Evolutionary conservation across 2,113 vertebrate species (phyloP), one percentile per base, ranked within the genome.

Genomic region (Periophthalmus modestus): DNA sequence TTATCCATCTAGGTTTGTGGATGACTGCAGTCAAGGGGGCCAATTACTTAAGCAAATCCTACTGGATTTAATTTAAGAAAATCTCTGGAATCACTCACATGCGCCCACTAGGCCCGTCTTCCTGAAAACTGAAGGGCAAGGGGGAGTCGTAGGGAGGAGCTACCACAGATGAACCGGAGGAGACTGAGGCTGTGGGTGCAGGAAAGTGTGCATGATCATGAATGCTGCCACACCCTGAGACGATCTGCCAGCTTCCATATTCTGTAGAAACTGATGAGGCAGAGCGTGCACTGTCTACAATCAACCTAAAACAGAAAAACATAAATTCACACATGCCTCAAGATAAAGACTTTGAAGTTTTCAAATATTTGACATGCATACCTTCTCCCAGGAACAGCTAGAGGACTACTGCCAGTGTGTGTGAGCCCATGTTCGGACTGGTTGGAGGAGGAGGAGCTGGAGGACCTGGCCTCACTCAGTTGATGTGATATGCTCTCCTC

Each of bases 201-300:
- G 91, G 94, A 91, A 95, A 95, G 89, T 92, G 92, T 86, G 93
- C 87, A 85, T 95, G 95, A 91, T 98, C 97, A 76, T 96, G 96
- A 94, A 99, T 95, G 89, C 97, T 99, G 90, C 97, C 98, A 90
- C 96, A 98, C 89, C 97, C 97, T 34, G 97, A 97, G 81, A 99
- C 98, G 89, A 99, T 94, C 94, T 99, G 98, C 98, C 97, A 99
- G 92, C 97, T 99, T 88, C 97, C 97, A 90, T 96, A 99, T 88
- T 99, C 97, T 89, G 97, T 98, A 80, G 97, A 99, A 87, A 97
- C 90, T 82, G 97, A 98, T 89, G 97, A 98, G 91, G 96, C 95
- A 18, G 96, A 97, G 82, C 96, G 94, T 85, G 95, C 82, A 80
- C 92, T 95, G 90, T 98, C 94, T 66, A 86, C 94, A 72, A 93